Conservation (phyloP, 2,797 vertebrate species). For the Gouania willdenowi region DNA sequence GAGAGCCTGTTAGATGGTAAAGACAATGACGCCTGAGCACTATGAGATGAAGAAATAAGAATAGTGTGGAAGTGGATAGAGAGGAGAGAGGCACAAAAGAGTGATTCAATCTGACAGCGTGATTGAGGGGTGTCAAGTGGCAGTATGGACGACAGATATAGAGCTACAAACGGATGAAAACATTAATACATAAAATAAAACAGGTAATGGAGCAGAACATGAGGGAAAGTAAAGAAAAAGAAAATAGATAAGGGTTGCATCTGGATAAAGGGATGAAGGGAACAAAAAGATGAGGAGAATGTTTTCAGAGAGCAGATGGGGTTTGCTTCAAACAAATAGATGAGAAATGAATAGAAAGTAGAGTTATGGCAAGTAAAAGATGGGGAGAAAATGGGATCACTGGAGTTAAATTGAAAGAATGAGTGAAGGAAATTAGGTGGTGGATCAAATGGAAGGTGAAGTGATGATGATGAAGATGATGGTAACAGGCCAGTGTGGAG, state of each 20-base stretch:
- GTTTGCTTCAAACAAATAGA: constrained; percentile 38
- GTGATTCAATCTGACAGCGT: constrained; percentile 37
- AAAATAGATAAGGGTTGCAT: constrained; percentile 11
- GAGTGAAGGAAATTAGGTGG: constrained; percentile 19
- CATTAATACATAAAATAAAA: constrained; percentile 11
- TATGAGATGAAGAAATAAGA: constrained; percentile 19
- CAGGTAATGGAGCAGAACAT: constrained; percentile 18
- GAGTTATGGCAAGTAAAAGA: constrained; percentile 17
- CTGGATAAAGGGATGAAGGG: constrained; percentile 4
- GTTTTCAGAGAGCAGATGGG: constrained; percentile 23
- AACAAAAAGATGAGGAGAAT: constrained; percentile 3
- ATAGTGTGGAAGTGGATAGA: not conserved
- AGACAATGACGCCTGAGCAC: constrained; percentile 40
- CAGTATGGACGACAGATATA: constrained; percentile 33
- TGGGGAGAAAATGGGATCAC: constrained; percentile 44
- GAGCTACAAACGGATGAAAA: constrained; percentile 11
- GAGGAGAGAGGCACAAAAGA: constrained; percentile 13
- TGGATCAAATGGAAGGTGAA: constrained; percentile 4
- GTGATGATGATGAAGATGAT: constrained; percentile 2
- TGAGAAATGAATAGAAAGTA: constrained; percentile 34
- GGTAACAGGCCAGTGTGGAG: not conserved
- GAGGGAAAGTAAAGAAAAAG: constrained; percentile 1
- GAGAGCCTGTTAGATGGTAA: constrained; percentile 42
- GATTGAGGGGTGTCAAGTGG: constrained; percentile 31
- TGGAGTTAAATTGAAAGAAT: constrained; percentile 32